A percentile compares a stretch with the other conserved stretches of the same genome.
These are phyloP conservation scores for Saxicola maurus DNA, from an alignment of 2,797 vertebrate genomes.

Conservation along the genomic window DNA sequence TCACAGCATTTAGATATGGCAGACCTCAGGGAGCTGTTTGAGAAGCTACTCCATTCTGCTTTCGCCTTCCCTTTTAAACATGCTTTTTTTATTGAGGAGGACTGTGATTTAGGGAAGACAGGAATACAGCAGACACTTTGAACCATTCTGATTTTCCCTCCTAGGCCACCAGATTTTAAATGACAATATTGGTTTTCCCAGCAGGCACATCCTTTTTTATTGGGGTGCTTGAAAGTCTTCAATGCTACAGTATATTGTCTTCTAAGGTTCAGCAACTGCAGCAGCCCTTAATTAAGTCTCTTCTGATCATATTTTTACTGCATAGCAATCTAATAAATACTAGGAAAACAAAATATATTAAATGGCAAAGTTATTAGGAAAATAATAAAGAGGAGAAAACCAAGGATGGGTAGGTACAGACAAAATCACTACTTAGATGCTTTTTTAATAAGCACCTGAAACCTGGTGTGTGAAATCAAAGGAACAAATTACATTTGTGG, in stretches of 20 bases:
- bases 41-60: not conserved
- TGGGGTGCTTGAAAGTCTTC: not conserved
- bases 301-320: not conserved
- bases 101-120: not conserved
- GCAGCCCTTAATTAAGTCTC: not conserved
- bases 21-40: not conserved
- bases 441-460: not conserved
- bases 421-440: not conserved
- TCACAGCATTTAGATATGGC: not conserved
- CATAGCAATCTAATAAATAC: not conserved
- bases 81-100: not conserved
- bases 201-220: not conserved
- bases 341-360: not conserved
- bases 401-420: not conserved
- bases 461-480: not conserved
- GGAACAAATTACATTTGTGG: slow-evolving; percentile 4
- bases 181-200: not conserved
- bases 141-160: not conserved
- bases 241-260: not conserved
- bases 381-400: not conserved
- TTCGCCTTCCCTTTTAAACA: not conserved
- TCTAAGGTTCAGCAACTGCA: not conserved
- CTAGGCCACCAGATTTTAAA: not conserved
- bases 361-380: not conserved
- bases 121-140: not conserved